Conservation (phyloP, 2,113 vertebrate genomes). For the Arizona elegans region DNA sequence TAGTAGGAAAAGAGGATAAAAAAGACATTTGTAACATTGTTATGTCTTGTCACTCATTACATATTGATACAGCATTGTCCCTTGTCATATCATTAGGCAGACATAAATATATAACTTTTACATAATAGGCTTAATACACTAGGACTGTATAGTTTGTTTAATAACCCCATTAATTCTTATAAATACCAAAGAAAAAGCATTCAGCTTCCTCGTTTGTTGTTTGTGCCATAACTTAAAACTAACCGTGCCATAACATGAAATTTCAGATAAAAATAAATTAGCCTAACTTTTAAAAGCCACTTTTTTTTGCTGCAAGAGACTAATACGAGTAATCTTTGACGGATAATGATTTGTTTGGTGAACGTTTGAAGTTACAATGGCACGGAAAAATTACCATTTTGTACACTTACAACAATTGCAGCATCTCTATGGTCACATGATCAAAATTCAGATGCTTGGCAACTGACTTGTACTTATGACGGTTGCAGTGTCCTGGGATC, state of each 20-base stretch:
- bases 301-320: neutral
- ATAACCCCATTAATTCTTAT: neutral
- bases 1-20: neutral
- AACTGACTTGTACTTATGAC: too few species aligned
- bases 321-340: neutral
- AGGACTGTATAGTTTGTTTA: neutral
- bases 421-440: too few species aligned
- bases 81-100: neutral
- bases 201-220: too few species aligned
- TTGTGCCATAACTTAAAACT: neutral
- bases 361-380: too few species aligned
- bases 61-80: neutral
- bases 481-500: too few species aligned
- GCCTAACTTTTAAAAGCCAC: neutral
- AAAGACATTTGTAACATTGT: neutral
- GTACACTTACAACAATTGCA: too few species aligned
- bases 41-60: neutral
- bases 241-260: neutral
- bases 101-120: neutral
- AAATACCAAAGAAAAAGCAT: too few species aligned
- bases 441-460: too few species aligned
- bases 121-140: neutral
- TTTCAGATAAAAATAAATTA: neutral
- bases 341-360: too few species aligned
- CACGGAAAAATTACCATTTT: too few species aligned